Percentiles rank a stretch among this genome's conserved stretches.
These are phyloP conservation scores for Dermatophagoides farinae DNA, from an alignment of 1,140 invertebrate genomes.

Conservation along the genomic window DNA sequence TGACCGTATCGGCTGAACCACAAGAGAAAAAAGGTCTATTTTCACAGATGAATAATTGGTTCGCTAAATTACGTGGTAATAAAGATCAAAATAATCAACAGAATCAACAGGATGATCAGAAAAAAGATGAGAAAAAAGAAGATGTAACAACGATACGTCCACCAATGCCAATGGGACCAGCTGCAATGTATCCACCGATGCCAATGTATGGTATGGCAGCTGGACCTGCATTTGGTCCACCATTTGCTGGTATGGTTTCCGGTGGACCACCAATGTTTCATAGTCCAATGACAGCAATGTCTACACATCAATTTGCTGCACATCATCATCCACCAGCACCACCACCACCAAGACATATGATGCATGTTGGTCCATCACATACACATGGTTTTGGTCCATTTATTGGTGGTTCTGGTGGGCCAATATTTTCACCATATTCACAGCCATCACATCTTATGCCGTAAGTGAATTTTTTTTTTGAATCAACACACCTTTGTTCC, in stretches of 20 bases:
- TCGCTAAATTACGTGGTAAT: neutral
- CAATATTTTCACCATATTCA: no score
- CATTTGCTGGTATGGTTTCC: neutral
- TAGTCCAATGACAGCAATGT: no score
- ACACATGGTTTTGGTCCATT: neutral
- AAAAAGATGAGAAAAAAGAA: neutral
- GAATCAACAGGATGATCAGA: neutral
- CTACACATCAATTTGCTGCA: neutral
- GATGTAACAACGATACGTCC: neutral
- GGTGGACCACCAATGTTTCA: neutral
- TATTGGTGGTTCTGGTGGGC: neutral
- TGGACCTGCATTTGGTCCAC: neutral
- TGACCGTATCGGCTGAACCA: no score
- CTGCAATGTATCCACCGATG: neutral
- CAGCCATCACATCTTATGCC: neutral
- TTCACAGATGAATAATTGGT: slow-evolving; percentile 4
- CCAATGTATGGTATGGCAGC: neutral
- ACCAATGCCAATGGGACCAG: neutral
- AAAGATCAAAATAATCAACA: neutral
- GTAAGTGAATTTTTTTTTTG: neutral
- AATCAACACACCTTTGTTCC: no score
- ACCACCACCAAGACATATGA: neutral
- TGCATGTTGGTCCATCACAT: neutral
- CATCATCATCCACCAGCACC: neutral
- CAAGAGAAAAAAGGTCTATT: neutral